A percentile compares a stretch with the other conserved stretches of the same genome.
These are phyloP conservation scores for Corythornis vintsioides DNA, from an alignment of 2,113 vertebrate species.

Conservation along the genomic window DNA sequence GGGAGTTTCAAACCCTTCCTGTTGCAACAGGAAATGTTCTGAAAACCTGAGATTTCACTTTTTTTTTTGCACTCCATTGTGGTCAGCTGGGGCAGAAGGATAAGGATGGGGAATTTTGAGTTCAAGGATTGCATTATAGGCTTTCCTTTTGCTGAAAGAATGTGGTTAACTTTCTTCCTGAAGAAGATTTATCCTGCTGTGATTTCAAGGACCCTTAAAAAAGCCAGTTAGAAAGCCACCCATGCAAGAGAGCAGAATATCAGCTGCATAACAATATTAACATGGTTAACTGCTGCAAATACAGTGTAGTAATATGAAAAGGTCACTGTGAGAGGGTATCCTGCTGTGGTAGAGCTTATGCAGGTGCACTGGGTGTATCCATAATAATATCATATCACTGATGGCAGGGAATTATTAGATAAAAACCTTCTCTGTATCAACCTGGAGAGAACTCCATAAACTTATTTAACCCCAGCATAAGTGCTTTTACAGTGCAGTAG, in stretches of 20 bases:
- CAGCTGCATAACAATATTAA: slow-evolving; percentile 61
- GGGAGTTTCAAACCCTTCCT: slow-evolving; percentile 34
- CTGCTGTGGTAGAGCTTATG: slow-evolving; percentile 25
- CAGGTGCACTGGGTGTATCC: slow-evolving; percentile 45
- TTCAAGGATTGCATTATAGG: slow-evolving; percentile 60
- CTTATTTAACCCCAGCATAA: neutral
- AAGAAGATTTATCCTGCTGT: slow-evolving; percentile 71
- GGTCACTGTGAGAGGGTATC: slow-evolving; percentile 22
- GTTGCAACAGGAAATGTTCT: slow-evolving; percentile 40
- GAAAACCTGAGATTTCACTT: slow-evolving; percentile 50
- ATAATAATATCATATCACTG: slow-evolving; percentile 8
- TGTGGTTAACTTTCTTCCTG: slow-evolving; percentile 63
- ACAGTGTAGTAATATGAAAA: slow-evolving; percentile 22
- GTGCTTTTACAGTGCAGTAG: neutral
- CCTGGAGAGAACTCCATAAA: slow-evolving; percentile 26
- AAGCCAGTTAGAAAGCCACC: slow-evolving; percentile 56
- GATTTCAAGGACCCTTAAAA: slow-evolving; percentile 70
- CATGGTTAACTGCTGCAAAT: slow-evolving; percentile 3
- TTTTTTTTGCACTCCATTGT: slow-evolving; percentile 5
- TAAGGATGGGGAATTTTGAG: slow-evolving; percentile 35
- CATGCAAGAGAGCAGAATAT: slow-evolving; percentile 28
- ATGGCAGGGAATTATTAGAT: slow-evolving; percentile 32
- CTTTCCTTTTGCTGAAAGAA: slow-evolving; percentile 59
- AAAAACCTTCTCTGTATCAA: neutral
- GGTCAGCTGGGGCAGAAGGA: neutral